Percentiles rank a stretch among this genome's conserved stretches.
Conservation (phyloP, 1,140 invertebrate species). For the Diprion similis region DNA sequence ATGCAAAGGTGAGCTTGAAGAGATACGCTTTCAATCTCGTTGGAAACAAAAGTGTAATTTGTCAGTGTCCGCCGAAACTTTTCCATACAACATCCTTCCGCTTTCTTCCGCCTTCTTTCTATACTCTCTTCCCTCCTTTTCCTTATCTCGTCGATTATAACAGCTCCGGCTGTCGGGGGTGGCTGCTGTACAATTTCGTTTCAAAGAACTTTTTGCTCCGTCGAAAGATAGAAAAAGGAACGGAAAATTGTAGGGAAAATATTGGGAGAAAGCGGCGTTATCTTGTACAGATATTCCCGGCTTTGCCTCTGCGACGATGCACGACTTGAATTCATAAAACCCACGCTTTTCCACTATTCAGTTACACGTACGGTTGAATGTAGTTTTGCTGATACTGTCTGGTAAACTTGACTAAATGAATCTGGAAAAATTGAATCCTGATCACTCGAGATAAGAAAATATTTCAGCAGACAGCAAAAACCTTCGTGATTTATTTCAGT, state of each 20-base stretch:
- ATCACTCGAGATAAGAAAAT: too few relatives aligned
- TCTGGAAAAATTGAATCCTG: too few relatives aligned
- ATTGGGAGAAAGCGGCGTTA: not conserved
- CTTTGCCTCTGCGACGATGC: not conserved
- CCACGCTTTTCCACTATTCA: not conserved
- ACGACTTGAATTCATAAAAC: not conserved
- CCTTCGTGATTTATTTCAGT: too few relatives aligned
- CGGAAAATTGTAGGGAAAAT: not conserved
- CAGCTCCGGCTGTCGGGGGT: not conserved
- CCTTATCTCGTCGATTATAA: slow-evolving; percentile 3
- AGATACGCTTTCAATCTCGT: too few relatives aligned
- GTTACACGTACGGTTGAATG: not conserved
- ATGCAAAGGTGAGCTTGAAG: too few relatives aligned
- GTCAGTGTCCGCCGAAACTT: not conserved
- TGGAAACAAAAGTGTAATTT: not conserved
- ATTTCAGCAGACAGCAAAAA: too few relatives aligned
- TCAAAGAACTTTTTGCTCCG: not conserved
- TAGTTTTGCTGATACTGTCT: not conserved
- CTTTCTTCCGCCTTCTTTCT: not conserved
- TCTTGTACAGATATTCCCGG: not conserved
- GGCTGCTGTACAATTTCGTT: too few relatives aligned
- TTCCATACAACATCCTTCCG: not conserved
- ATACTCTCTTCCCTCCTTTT: not conserved
- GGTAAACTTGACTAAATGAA: not conserved
- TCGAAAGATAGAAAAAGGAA: not conserved